Percentiles rank a stretch among this genome's conserved stretches.
phyloP scores from a whole-genome alignment of 2,888 invertebrate species.

The Eupithecia vulgata region DNA sequence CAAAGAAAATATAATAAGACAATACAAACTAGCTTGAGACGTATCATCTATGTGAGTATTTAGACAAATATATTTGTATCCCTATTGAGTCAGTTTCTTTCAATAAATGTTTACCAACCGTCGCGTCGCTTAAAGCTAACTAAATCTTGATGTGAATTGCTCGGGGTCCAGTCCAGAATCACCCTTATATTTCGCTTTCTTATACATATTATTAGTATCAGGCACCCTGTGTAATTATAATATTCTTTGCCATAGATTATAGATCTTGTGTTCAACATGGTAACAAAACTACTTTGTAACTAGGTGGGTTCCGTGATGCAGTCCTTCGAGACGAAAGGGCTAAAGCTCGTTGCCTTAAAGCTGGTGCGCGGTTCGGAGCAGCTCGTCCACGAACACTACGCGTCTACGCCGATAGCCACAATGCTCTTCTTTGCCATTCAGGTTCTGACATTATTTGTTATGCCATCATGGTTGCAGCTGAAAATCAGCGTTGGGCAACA shows the following conservation, averaged over 20 bases:
- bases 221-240: too few species aligned
- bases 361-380: background rate
- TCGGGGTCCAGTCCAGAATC: too few species aligned
- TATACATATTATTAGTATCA: too few species aligned
- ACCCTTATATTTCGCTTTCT: too few species aligned
- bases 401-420: background rate
- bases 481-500: background rate
- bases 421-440: background rate
- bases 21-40: too few species aligned
- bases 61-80: too few species aligned
- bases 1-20: too few species aligned
- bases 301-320: background rate
- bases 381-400: background rate
- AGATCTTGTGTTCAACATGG: background rate
- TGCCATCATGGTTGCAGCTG: background rate
- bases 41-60: too few species aligned
- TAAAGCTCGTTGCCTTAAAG: background rate
- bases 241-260: background rate
- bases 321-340: background rate
- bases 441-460: background rate
- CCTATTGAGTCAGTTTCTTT: too few species aligned
- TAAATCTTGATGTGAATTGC: too few species aligned
- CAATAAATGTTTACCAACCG: too few species aligned
- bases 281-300: background rate
- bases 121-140: too few species aligned